Percentiles rank a stretch among this genome's conserved stretches.
These are phyloP conservation scores for Ochropleura plecta DNA, from an alignment of 2,888 invertebrate genomes.

Conservation along the genomic window DNA sequence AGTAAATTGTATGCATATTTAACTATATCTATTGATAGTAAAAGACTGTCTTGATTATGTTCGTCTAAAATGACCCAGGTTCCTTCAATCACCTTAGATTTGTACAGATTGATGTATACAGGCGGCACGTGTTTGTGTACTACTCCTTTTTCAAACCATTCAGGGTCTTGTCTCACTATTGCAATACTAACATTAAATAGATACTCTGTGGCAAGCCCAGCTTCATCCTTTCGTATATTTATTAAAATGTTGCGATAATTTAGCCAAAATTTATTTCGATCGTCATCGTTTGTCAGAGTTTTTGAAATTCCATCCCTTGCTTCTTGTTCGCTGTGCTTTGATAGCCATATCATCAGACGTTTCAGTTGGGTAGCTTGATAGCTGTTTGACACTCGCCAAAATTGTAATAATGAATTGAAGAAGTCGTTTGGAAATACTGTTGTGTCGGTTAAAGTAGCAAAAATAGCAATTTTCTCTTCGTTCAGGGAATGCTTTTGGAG, in stretches of 20 bases:
- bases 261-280: conserved; percentile 32
- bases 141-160: conserved; percentile 63
- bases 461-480: conserved; percentile 65
- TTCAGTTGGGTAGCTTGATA: neutral
- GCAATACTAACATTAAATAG: conserved; percentile 13
- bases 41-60: conserved; percentile 22
- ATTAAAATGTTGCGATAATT: conserved; percentile 22
- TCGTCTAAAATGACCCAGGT: conserved; percentile 17
- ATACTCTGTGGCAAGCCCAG: conserved; percentile 30
- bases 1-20: conserved; percentile 74
- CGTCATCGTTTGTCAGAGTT: conserved; percentile 7
- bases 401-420: conserved; percentile 61
- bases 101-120: conserved; percentile 54
- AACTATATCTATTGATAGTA: conserved; percentile 70
- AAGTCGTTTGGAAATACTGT: conserved; percentile 57
- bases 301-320: conserved; percentile 11
- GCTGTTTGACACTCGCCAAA: conserved; percentile 19
- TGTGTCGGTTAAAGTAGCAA: conserved; percentile 67
- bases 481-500: conserved; percentile 60
- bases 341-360: conserved; percentile 40
- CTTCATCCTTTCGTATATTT: conserved; percentile 14
- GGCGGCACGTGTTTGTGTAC: conserved; percentile 36
- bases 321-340: conserved; percentile 18
- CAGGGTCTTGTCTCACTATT: conserved; percentile 18
- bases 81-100: conserved; percentile 33